These are phyloP conservation scores for Colaptes auratus DNA, from an alignment of 2,113 vertebrate species.

Conservation along the genomic window DNA sequence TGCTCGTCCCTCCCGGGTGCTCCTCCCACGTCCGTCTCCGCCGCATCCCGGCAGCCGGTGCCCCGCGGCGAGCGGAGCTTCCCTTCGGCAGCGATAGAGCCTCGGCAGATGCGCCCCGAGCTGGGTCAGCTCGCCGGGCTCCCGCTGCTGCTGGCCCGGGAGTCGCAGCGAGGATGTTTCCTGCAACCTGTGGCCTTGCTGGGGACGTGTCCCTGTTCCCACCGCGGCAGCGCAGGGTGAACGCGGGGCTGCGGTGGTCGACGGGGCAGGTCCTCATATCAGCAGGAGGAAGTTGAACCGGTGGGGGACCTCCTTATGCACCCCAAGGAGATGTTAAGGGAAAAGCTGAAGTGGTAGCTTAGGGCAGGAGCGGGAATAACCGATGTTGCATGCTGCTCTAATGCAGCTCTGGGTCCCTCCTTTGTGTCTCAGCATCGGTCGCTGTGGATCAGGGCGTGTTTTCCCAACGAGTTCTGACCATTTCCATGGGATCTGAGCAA, in stretches of 20 bases:
- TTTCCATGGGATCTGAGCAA: not conserved
- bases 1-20: not conserved
- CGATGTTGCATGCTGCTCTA: not conserved
- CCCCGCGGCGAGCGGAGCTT: not conserved
- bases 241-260: rapidly evolving
- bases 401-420: not conserved
- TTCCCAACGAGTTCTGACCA: not conserved
- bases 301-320: not conserved
- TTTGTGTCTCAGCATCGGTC: not conserved
- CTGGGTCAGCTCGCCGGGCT: not conserved
- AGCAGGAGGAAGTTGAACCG: not conserved
- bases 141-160: not conserved
- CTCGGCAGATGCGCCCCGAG: not conserved
- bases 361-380: too few relatives aligned
- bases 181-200: not conserved
- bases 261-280: not conserved
- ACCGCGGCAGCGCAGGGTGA: rapidly evolving
- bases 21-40: not conserved
- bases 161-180: not conserved
- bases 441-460: not conserved
- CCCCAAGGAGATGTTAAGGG: not conserved
- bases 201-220: not conserved
- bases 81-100: not conserved
- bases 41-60: not conserved
- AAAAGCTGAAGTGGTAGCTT: not conserved